Evolutionary conservation across 2,888 invertebrate species (phyloP), one percentile per base, ranked within the genome.

Genomic region (Stenodema calcarata): DNA sequence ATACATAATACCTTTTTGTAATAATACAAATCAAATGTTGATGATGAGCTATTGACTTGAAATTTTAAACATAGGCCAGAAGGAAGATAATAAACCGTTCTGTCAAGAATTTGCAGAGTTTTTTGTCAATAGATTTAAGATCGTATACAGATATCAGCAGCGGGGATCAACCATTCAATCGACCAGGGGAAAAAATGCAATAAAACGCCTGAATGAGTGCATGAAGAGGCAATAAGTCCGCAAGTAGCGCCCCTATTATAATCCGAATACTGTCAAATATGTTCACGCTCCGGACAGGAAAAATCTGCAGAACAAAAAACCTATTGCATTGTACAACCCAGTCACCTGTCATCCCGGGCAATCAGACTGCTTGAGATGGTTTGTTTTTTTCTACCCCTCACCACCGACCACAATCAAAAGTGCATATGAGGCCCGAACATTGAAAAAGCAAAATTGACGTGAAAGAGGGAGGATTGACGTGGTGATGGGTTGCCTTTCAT

Each of bases 401-500:
- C 18, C 35, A 3, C 0, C 11, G 16, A 18, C 28, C 44, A 47
- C 47, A 44, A 44, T 78, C 23, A 44, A 78, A 78, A 78, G 78
- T 78, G 78, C 78, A 78, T 78, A 78, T 78, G 78, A 35, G 18
- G 11, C 27, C 78, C 47, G 78, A 42, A 78, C 78, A 44, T 78
- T 42, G 28, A 47, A 78, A 78, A 78, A 78, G 28, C 42, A 44
- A 47, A 44, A 14, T 44, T 78, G 78, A 78, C 78, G 78, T 78
- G 44, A 78, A 44, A 41, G 41, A 42, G 44, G 16, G 16, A 41
- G 47, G 78, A 42, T 47, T 78, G 78, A 42, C 47, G 44, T 27
- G 44, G 47, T 47, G 78, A 78, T 78, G 44, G 47, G 78, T 78
- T 12, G 78, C 78, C 78, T 44, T 78, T 78, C 44, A 78, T 78